These are phyloP conservation scores for Euwallacea similis DNA, from an alignment of 1,140 invertebrate species.

Conservation along the genomic window DNA sequence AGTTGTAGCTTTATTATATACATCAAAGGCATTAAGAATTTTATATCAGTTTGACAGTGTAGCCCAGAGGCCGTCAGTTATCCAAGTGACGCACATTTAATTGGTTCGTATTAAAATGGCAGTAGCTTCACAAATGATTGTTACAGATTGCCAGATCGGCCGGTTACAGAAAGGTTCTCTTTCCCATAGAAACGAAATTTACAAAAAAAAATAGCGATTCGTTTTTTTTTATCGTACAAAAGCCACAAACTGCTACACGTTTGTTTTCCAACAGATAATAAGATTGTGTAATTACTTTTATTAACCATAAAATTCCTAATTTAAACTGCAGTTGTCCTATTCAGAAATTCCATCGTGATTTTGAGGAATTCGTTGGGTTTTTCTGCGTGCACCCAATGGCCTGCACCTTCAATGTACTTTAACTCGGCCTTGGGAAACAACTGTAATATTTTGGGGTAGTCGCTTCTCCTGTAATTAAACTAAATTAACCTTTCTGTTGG, in stretches of 20 bases:
- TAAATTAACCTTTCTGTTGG: not conserved
- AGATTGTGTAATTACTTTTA: not conserved
- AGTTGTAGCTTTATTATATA: no score
- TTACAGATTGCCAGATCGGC: no score
- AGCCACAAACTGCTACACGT: not conserved
- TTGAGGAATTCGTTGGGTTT: slow-evolving; percentile 80
- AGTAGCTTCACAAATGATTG: no score
- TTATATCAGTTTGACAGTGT: no score
- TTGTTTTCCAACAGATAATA: no score
- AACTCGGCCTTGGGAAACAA: slow-evolving; percentile 79
- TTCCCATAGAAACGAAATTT: not conserved
- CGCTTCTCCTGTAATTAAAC: slow-evolving; percentile 59
- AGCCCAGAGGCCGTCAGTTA: no score
- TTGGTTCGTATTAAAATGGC: no score
- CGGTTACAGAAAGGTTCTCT: no score
- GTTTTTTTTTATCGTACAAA: not conserved
- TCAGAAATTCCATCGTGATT: slow-evolving; percentile 59
- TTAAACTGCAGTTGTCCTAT: slow-evolving; percentile 14
- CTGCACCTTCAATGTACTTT: slow-evolving; percentile 74
- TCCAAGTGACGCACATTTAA: no score
- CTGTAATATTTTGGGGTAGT: slow-evolving; percentile 68
- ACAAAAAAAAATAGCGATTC: not conserved
- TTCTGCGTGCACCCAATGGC: slow-evolving; percentile 92
- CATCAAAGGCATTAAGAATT: no score
- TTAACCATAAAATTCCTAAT: not conserved